Base-by-base conservation (phyloP, 2,888 invertebrate species). In the Lasioglossum lativentre region DNA sequence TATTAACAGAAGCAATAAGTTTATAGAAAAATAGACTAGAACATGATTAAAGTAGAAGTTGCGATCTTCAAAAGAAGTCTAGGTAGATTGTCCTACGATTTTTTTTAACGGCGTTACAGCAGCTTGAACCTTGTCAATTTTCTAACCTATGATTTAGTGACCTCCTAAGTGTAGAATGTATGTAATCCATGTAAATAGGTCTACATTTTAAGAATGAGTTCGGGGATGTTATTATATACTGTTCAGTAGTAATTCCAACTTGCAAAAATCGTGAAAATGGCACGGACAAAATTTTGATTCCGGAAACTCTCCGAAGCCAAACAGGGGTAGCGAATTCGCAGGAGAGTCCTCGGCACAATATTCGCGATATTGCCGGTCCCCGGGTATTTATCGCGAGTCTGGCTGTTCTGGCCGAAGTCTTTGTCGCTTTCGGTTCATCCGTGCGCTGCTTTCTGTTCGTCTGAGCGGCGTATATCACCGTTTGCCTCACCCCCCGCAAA, bases 391-490 rank as follows among this genome's bases (percentile, higher is more conserved):
- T 83, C 70, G 71, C 63, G 73, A 47, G 47, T 45, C 63, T 79
- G 77, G 52, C 77, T 27, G 59, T 27, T 83, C 47, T 27, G 66
- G 6, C 59, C 73, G 72, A 56, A 71, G 75, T 83, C 83, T 86
- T 86, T 82, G 81, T 82, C 85, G 83, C 83, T 85, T 89, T 75
- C n/a, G 42, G 78, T 42, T 75, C 74, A 78, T 52, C 83, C 79
- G 77, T 82, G 84, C 82, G 75, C 66, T 85, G 80, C n/a, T 75
- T 68, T 47, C 19, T 70, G 52, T 74, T 30, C 68, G 34, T 68
- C 38, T 34, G 38, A 10, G 34, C 68, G 38, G 68, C 68, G 38
- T 38, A 68, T 66, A 27, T 38, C 19, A 27, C 56, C 23, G 27
- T 70, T 16, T 38, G 19, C 68, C 14, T 34, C 34, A 4, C 23